Conservation (phyloP, 2,113 vertebrate species). For the Acinonyx jubatus region DNA sequence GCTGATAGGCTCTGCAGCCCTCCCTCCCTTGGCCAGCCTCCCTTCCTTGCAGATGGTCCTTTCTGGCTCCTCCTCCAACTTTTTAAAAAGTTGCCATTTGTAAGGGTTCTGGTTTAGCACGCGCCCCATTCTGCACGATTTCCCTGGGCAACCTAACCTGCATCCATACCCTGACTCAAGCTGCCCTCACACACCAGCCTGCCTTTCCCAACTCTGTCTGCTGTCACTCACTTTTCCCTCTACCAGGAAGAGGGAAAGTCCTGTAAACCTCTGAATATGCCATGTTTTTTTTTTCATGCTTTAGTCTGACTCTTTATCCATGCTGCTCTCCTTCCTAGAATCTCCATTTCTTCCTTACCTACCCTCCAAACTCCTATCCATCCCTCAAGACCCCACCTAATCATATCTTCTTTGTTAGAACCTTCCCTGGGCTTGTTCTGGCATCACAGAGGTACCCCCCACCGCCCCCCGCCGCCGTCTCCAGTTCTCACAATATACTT, state of each 20-base stretch:
- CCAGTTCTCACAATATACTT: background rate
- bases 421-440: background rate
- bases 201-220: background rate
- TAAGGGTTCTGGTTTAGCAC: background rate
- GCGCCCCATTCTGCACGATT: too few relatives aligned
- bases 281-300: background rate
- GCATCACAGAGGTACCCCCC: background rate
- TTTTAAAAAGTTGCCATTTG: too few relatives aligned
- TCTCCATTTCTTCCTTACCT: background rate
- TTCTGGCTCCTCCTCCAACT: background rate
- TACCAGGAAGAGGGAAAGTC: background rate
- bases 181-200: rapidly evolving
- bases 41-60: background rate
- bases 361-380: background rate
- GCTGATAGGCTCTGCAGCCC: background rate
- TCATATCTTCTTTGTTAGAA: background rate
- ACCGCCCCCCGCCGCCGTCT: background rate
- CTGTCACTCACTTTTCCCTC: background rate
- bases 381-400: background rate
- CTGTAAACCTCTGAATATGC: background rate
- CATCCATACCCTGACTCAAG: too few relatives aligned
- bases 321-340: background rate
- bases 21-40: background rate
- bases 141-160: rapidly evolving
- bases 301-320: background rate